Evolutionary conservation across 2,797 vertebrate species (phyloP).

Genomic region (Buphagus erythrorhynchus): DNA sequence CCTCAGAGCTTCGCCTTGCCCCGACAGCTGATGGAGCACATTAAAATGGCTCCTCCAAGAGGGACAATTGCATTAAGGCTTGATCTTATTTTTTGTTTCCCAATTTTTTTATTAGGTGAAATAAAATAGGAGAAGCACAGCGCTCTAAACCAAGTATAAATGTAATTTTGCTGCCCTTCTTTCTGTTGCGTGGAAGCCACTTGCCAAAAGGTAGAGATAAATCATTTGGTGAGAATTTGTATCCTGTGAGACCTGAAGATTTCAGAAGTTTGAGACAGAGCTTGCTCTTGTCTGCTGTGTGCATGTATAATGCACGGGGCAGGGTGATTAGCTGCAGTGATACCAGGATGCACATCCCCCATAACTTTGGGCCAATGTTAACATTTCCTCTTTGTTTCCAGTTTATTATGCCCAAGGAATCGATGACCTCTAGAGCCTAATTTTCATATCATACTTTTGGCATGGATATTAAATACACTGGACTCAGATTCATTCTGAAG

Average conservation of each 20-base stretch:
- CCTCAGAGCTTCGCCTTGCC: not conserved
- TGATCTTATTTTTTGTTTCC: not conserved
- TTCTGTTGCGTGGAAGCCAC: not conserved
- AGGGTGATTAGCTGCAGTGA: not conserved
- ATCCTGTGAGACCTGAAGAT: not conserved
- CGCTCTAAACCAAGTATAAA: not conserved
- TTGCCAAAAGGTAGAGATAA: not conserved
- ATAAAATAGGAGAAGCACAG: not conserved
- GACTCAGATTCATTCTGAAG: slow-evolving; percentile 6
- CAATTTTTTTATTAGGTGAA: not conserved
- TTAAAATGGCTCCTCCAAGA: not conserved
- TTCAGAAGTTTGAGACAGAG: not conserved
- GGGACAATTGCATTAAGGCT: slow-evolving; percentile 17
- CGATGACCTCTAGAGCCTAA: not conserved
- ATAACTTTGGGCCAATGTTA: not conserved
- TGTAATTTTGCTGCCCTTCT: not conserved
- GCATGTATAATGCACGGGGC: accelerated
- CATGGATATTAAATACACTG: not conserved
- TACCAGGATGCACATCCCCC: not conserved
- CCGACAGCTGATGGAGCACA: not conserved
- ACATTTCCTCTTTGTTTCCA: not conserved
- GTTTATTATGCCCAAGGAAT: not conserved
- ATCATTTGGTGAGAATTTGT: not conserved
- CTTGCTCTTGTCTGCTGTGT: not conserved
- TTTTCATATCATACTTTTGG: not conserved